Conservation (phyloP, 1,140 invertebrate species). For the Maconellicoccus hirsutus region DNA sequence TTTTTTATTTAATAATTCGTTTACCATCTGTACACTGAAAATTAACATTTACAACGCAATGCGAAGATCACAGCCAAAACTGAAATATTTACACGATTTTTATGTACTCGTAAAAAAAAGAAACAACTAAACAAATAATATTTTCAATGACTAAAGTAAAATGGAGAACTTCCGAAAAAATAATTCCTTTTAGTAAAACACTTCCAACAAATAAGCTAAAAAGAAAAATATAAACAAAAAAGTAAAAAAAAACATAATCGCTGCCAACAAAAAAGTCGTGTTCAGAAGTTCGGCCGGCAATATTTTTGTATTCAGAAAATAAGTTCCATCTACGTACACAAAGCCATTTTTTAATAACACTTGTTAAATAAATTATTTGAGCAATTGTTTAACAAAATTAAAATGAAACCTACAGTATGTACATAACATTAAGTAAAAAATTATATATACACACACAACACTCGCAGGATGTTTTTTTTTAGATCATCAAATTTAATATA, state of each 20-base stretch:
- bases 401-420: constrained; percentile 1
- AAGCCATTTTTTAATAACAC: neutral
- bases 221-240: neutral
- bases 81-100: constrained; percentile 16
- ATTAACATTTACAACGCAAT: constrained; percentile 18
- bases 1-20: neutral
- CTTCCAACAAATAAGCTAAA: neutral
- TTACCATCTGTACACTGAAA: constrained; percentile 19
- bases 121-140: neutral
- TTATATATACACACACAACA: neutral
- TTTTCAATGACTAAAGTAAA: constrained; percentile 17
- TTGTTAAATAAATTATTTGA: constrained; percentile 20
- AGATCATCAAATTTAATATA: neutral
- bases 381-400: constrained; percentile 19
- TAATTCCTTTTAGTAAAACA: neutral
- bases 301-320: neutral
- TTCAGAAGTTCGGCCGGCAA: neutral
- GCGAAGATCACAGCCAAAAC: constrained; percentile 16
- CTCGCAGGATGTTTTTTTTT: neutral
- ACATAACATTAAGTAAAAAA: constrained; percentile 20
- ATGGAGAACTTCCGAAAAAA: constrained; percentile 17
- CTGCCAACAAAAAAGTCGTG: neutral
- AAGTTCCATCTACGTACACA: neutral
- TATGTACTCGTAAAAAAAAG: neutral
- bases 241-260: constrained; percentile 5